A percentile compares a stretch with the other conserved stretches of the same genome.
Evolutionary conservation across 2,888 invertebrate species (phyloP).

Genomic region (Marasmarcha lunaedactyla): DNA sequence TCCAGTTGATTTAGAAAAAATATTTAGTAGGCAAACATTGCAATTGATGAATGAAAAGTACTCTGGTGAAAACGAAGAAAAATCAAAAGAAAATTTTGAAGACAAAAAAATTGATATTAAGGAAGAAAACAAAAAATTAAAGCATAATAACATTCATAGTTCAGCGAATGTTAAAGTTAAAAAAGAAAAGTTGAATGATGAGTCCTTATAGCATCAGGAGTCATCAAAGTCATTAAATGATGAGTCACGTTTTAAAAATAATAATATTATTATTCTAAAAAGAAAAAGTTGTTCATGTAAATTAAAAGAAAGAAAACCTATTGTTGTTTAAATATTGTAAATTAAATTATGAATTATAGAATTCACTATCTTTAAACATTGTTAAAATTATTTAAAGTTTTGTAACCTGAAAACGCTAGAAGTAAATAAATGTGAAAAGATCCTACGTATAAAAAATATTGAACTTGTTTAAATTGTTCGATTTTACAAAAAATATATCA

Average conservation of each 20-base stretch:
- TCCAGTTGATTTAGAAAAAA: conserved; percentile 35
- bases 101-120: conserved; percentile 15
- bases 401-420: background rate
- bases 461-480: background rate
- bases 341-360: conserved; percentile 9
- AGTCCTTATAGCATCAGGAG: conserved; percentile 54
- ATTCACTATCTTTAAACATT: background rate
- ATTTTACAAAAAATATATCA: too few species aligned
- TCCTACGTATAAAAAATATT: too few species aligned
- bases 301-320: conserved; percentile 46
- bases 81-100: conserved; percentile 20
- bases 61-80: conserved; percentile 7
- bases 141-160: conserved; percentile 13
- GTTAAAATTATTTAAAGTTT: background rate
- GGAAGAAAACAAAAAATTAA: conserved; percentile 6
- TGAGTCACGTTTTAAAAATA: conserved; percentile 27
- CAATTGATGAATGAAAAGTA: conserved; percentile 20
- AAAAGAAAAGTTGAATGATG: conserved; percentile 27
- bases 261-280: conserved; percentile 31
- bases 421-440: background rate
- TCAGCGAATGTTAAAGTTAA: conserved; percentile 16
- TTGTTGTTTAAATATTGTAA: conserved; percentile 35
- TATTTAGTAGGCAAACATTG: conserved; percentile 41
- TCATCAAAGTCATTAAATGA: conserved; percentile 47
- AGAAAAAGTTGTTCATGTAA: conserved; percentile 59